A percentile compares a stretch with the other conserved stretches of the same genome.
Evolutionary conservation across 2,888 invertebrate species (phyloP).

Genomic region (Dolomedes plantarius): DNA sequence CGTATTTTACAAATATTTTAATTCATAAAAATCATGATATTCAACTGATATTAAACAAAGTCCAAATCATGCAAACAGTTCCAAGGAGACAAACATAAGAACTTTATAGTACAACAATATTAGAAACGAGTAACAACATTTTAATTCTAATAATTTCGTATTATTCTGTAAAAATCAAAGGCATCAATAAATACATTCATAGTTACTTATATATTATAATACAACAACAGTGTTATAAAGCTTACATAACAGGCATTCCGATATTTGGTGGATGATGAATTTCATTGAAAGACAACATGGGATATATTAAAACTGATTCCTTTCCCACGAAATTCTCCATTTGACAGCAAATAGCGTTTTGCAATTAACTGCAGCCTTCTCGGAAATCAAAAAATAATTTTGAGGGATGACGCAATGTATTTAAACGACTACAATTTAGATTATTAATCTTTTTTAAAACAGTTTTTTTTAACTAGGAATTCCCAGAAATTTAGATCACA

Average conservation of each 20-base stretch:
- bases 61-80: not conserved
- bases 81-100: not conserved
- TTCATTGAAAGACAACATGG: not conserved
- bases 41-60: not conserved
- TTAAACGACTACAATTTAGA: too few species aligned
- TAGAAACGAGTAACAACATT: not conserved
- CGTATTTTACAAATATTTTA: slow-evolving; percentile 10
- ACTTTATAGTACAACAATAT: not conserved
- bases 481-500: too few species aligned
- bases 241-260: not conserved
- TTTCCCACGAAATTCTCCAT: not conserved
- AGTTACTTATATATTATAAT: not conserved
- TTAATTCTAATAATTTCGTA: not conserved
- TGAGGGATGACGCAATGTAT: too few species aligned
- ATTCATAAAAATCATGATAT: slow-evolving; percentile 5
- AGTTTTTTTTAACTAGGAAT: too few species aligned
- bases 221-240: not conserved
- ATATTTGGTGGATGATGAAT: not conserved
- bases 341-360: not conserved
- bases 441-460: too few species aligned
- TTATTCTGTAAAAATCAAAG: not conserved
- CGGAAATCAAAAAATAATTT: too few species aligned
- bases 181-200: not conserved
- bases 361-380: too few species aligned
- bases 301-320: not conserved